A percentile compares a stretch with the other conserved stretches of the same genome.
Evolutionary conservation across 2,888 invertebrate genomes (phyloP).

Genomic region (Parapristionchus giblindavisi): DNA sequence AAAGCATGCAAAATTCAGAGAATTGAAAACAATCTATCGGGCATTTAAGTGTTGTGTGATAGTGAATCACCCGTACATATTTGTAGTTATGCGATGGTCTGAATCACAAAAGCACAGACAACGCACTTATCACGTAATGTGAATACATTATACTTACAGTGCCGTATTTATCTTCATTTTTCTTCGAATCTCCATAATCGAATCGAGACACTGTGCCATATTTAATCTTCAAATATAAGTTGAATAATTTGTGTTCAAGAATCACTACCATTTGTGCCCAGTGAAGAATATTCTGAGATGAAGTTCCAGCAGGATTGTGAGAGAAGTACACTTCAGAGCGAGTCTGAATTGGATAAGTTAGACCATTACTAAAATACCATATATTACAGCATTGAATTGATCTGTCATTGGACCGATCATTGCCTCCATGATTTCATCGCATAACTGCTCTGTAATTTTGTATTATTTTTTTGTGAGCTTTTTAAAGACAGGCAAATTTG

Average conservation of each 20-base stretch:
- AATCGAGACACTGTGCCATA: conserved; percentile 34
- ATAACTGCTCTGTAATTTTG: conserved; percentile 72
- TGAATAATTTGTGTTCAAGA: background rate
- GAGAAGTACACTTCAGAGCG: conserved; percentile 72
- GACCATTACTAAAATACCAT: background rate
- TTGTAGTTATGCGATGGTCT: too few species aligned
- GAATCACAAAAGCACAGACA: too few species aligned
- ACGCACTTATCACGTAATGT: too few species aligned
- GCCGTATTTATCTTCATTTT: conserved; percentile 54
- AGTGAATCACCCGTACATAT: too few species aligned
- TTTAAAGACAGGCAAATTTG: too few species aligned
- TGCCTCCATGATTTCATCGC: conserved; percentile 80
- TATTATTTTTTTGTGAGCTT: too few species aligned
- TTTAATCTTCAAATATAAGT: background rate
- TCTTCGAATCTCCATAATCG: conserved; percentile 48
- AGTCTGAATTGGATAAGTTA: conserved; percentile 65
- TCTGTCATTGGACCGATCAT: conserved; percentile 77
- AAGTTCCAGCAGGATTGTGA: conserved; percentile 72
- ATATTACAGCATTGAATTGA: conserved; percentile 62
- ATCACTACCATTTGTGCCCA: conserved; percentile 69
- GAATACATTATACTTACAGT: conserved; percentile 18
- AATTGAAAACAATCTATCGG: too few species aligned
- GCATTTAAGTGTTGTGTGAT: too few species aligned
- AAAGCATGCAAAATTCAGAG: background rate
- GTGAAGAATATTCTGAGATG: conserved; percentile 72